Conservation (phyloP, 2,113 vertebrate genomes). For the Pomatorhinus ruficollis region DNA sequence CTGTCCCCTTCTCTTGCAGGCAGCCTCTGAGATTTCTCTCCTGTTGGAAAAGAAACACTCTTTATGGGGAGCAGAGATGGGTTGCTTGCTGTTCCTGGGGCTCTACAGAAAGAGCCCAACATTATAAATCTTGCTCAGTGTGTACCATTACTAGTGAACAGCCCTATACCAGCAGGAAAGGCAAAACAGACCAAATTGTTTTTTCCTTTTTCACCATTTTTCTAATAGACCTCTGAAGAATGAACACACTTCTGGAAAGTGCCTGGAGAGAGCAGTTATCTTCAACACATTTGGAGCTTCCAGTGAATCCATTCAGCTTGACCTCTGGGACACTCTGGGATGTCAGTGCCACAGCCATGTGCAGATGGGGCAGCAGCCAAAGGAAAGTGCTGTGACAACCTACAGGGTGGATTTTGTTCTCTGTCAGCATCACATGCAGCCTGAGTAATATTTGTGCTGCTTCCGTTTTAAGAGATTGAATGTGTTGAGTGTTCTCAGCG, state of each 20-base stretch:
- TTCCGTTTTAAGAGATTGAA: no score
- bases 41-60: not conserved
- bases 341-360: no score
- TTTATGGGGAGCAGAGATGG: not conserved
- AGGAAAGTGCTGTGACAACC: no score
- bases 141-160: not conserved
- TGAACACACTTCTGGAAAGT: not conserved
- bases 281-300: not conserved
- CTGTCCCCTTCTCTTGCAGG: not conserved
- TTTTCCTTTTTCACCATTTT: not conserved
- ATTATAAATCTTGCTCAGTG: not conserved
- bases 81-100: not conserved
- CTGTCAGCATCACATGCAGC: no score
- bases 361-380: no score
- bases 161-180: not conserved
- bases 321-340: accelerated
- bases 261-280: not conserved
- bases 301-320: not conserved
- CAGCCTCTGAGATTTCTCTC: not conserved
- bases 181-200: not conserved
- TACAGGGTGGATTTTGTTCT: no score
- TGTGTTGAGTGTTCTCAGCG: no score
- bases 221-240: not conserved
- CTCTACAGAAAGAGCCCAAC: not conserved
- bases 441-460: no score